These are phyloP conservation scores for Aplysina aerophoba DNA, from an alignment of 37 sponge, comb jelly and placozoan genomes.

Conservation along the genomic window DNA sequence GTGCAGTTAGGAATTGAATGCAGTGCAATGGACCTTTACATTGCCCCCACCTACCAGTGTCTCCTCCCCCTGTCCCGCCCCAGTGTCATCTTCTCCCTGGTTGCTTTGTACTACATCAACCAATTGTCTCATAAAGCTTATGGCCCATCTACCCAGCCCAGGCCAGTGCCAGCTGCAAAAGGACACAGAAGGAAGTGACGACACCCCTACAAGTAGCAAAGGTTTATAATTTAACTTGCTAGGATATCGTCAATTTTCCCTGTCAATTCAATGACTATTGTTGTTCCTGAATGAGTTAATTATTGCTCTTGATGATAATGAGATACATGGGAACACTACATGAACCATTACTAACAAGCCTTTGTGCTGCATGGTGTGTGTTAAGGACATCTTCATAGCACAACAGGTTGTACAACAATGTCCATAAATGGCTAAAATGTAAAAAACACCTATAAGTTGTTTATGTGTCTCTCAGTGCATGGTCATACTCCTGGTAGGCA, in stretches of 20 bases:
- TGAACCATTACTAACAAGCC: no score
- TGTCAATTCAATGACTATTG: background rate
- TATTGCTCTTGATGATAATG: no score
- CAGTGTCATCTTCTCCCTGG: conserved; percentile 81
- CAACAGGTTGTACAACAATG: no score
- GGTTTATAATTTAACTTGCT: no score
- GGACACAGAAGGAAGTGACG: background rate
- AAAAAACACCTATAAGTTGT: background rate
- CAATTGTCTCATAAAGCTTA: conserved; percentile 64
- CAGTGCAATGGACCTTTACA: background rate
- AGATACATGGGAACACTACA: no score
- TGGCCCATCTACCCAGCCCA: background rate
- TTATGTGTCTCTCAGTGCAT: background rate
- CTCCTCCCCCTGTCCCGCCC: background rate
- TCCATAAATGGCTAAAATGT: background rate
- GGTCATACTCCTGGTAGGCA: no score
- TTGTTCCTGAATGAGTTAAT: no score
- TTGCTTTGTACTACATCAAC: conserved; percentile 83
- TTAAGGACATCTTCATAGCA: background rate
- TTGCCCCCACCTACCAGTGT: background rate
- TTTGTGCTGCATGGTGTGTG: no score
- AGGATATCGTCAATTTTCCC: no score
- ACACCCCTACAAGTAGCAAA: no score
- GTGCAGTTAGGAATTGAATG: no score
- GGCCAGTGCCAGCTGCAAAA: background rate